Evolutionary conservation across 2,888 invertebrate species (phyloP), one percentile per base, ranked within the genome.

Genomic region (Phanerotoma sp.): DNA sequence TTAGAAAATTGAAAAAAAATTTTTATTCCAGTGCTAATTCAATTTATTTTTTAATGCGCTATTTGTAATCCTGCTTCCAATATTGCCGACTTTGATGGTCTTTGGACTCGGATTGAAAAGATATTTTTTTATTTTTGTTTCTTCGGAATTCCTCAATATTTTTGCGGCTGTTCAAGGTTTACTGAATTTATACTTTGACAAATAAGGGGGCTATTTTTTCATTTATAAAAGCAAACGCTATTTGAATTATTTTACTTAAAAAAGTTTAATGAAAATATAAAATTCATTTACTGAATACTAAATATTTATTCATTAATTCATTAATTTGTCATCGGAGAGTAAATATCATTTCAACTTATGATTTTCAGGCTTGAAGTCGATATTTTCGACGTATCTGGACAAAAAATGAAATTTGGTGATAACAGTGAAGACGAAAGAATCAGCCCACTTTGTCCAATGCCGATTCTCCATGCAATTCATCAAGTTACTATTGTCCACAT

Each of bases 311-410:
- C 49, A 32, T 33, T 37, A 16, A 20, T 40, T 18, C 35, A 35
- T 45, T 49, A 37, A 35, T 48, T n/a, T 18, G 51, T 38, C 6
- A n/a, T 55, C 54, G n/a, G n/a, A n/a, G n/a, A n/a, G n/a, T n/a
- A n/a, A n/a, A n/a, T n/a, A n/a, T n/a, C n/a, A n/a, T n/a, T n/a
- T n/a, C n/a, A n/a, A n/a, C n/a, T n/a, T n/a, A n/a, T n/a, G n/a
- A n/a, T 30, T 61, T 80, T 2, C 73, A 90, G 90, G 57, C 77
- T 90, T 59, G 79, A 85, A 51, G 81, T 88, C 51, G 84, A 86
- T 3, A 76, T 91, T 3, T 87, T 87, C 67, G 81, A 85, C 51
- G 30, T 32, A 41, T 56, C 50, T 51, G 79, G 70, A 5, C 56
- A 57, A 0, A 66, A 60, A 37, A 66, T 71, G 30, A 68, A 63